Conservation (phyloP, 2,113 vertebrate genomes). For the Malurus cyaneus region DNA sequence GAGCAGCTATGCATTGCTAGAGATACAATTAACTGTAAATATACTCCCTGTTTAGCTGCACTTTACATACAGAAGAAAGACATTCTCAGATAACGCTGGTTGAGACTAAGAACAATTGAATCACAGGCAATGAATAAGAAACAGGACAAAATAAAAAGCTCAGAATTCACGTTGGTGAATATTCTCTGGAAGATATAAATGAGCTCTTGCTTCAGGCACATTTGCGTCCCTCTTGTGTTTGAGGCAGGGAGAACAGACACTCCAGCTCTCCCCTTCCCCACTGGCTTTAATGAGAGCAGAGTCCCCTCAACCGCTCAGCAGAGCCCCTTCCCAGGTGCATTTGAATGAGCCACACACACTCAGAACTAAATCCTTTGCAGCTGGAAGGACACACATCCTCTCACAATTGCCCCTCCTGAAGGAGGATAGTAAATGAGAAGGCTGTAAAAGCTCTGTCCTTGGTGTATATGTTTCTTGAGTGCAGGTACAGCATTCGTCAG, state of each 20-base stretch:
- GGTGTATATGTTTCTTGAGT: not conserved
- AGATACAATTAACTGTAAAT: not conserved
- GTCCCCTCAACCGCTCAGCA: not conserved
- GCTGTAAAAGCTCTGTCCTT: conserved; percentile 28
- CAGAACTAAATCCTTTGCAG: conserved; percentile 24
- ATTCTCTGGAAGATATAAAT: not conserved
- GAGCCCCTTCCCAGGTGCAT: conserved; percentile 20
- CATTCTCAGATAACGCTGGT: not conserved
- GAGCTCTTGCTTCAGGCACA: not conserved
- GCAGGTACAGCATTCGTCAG: not conserved
- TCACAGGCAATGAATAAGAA: not conserved
- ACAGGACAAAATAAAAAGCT: not conserved
- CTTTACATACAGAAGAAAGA: not conserved
- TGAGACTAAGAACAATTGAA: not conserved
- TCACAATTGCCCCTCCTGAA: not conserved
- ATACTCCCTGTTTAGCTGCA: not conserved
- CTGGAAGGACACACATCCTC: conserved; percentile 3
- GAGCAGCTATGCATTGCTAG: not conserved
- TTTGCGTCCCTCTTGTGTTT: not conserved
- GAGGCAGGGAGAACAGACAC: conserved; percentile 22
- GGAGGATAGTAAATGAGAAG: not conserved
- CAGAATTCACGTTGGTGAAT: not conserved
- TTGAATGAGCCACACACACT: not conserved
- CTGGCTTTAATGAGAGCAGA: not conserved
- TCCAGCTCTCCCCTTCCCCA: not conserved